Evolutionary conservation across 2,797 vertebrate genomes (phyloP).

Genomic region (Tapera naevia): DNA sequence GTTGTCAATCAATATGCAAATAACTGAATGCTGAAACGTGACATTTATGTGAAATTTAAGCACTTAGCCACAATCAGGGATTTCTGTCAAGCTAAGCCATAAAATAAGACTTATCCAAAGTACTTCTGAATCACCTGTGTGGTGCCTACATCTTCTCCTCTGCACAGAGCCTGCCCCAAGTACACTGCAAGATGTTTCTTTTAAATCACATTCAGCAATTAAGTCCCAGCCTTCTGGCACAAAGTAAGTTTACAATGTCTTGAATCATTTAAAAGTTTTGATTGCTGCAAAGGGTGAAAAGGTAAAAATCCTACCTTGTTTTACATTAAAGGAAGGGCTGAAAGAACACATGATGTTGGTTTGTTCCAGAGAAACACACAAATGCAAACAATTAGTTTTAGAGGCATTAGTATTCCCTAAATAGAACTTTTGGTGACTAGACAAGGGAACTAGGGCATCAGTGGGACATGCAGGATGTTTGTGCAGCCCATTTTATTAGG

Average conservation of each 20-base stretch:
- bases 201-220: constrained; percentile 49
- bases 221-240: constrained; percentile 42
- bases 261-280: constrained; percentile 59
- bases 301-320: constrained; percentile 13
- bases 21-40: neutral
- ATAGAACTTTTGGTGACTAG: neutral
- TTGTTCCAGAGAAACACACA: neutral
- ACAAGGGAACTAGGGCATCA: neutral
- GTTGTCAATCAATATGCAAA: constrained; percentile 67
- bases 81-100: neutral
- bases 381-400: neutral
- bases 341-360: neutral
- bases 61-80: neutral
- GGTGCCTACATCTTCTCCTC: neutral
- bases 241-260: constrained; percentile 39
- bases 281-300: constrained; percentile 24
- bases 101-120: constrained; percentile 15
- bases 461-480: neutral
- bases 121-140: neutral
- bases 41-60: constrained; percentile 27
- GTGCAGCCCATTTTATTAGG: neutral
- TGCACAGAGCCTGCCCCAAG: neutral
- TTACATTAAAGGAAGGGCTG: neutral
- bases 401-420: neutral
- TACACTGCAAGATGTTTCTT: neutral